Evolutionary conservation across 2,113 vertebrate species (phyloP), one percentile per base, ranked within the genome.

Genomic region (Ceyx cyanopectus): DNA sequence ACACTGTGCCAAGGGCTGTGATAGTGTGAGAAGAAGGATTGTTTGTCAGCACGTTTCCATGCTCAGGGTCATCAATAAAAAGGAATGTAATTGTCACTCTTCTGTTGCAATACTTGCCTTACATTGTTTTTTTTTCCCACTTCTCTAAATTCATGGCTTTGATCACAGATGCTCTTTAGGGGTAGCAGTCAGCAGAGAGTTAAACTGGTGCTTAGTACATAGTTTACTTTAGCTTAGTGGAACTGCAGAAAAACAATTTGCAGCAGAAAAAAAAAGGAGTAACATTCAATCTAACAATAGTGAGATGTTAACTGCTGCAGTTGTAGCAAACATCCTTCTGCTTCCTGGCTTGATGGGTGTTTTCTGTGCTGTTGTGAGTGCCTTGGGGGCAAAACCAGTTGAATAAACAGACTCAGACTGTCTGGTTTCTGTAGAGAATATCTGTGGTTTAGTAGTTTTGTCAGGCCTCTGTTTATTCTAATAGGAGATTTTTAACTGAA

Each of bases 1-100:
- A 7, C 15, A 2, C 6, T 60, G 80, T 0, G 1, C 43, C 0
- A 2, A 34, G 73, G 43, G 66, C 58, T 67, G 29, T 21, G 45
- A 23, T 40, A 4, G 53, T 2, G 5, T 26, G 30, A 61, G 80
- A 58, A 37, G 76, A 58, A 58, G 26, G 37, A 57, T 37, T 56
- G 81, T 89, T 73, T 83, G 82, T 78, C 63, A 83, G 87, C 63
- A 32, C 0, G 0, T 53, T 74, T 5, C 60, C 3, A 4, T 32
- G 65, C 86, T 48, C 32, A 40, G 72, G 27, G 51, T 74, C 85
- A 82, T 87, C 68, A 67, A 43, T 93, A 91, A 85, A 79, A 87
- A 67, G 58, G 32, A 82, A 67, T 20, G 9, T 76, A 74, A 40
- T 83, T 68, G 65, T 70, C 70, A 53, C 18, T 75, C 48, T 74